Conservation (phyloP, 2,113 vertebrate genomes). For the Perca fluviatilis region DNA sequence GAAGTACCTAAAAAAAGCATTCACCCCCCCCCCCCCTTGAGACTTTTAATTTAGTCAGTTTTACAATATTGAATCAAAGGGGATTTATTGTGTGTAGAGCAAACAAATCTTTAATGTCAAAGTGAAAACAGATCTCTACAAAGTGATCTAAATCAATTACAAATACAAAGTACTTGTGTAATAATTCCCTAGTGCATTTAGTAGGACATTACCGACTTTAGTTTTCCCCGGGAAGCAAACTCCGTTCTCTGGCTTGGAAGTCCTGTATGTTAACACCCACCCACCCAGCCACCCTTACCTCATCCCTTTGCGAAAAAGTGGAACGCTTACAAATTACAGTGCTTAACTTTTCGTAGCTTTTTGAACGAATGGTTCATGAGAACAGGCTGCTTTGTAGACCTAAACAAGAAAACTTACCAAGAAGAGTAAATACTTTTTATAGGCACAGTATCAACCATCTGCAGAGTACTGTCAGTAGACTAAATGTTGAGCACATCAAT, state of each 20-base stretch:
- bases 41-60: not conserved
- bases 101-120: not conserved
- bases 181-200: too few relatives aligned
- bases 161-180: not conserved
- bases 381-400: not conserved
- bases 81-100: not conserved
- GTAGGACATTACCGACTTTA: too few relatives aligned
- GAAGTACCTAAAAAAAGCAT: not conserved
- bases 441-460: not conserved
- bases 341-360: too few relatives aligned
- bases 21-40: fast-evolving
- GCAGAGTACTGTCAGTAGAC: not conserved
- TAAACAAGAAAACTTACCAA: not conserved
- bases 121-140: not conserved
- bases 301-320: too few relatives aligned
- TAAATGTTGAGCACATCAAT: not conserved
- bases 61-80: not conserved
- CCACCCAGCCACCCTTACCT: too few relatives aligned
- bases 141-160: not conserved
- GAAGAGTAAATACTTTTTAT: not conserved
- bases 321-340: too few relatives aligned
- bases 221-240: too few relatives aligned
- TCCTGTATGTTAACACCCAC: too few relatives aligned
- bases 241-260: too few relatives aligned
- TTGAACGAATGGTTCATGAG: too few relatives aligned